Conservation (phyloP, 2,888 invertebrate species). For the Choristoneura rosaceana region DNA sequence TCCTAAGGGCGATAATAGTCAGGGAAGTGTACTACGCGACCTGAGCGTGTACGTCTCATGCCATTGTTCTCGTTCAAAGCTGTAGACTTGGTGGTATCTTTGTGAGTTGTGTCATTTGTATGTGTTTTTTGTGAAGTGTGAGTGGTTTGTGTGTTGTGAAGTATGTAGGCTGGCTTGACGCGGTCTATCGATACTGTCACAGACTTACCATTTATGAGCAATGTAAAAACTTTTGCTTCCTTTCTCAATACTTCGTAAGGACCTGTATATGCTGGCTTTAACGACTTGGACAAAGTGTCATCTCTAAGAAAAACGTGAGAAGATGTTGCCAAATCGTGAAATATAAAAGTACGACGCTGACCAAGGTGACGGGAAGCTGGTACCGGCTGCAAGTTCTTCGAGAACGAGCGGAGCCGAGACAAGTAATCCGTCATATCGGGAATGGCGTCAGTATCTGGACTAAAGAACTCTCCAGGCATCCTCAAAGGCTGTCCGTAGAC, state of each 20-base stretch:
- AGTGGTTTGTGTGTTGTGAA: slow-evolving; percentile 9
- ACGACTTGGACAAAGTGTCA: slow-evolving; percentile 10
- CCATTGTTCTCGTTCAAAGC: background rate
- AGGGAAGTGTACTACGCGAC: slow-evolving; percentile 11
- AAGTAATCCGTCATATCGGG: slow-evolving; percentile 24
- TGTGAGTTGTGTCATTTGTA: slow-evolving; percentile 1
- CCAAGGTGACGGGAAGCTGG: slow-evolving; percentile 17
- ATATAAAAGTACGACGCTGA: slow-evolving; percentile 8
- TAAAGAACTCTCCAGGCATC: slow-evolving; percentile 47
- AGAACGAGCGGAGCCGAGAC: background rate
- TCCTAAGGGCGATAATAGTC: slow-evolving; percentile 21
- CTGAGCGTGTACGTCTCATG: slow-evolving; percentile 13
- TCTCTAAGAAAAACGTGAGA: slow-evolving; percentile 25
- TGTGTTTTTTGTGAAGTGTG: background rate
- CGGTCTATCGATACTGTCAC: slow-evolving; percentile 4
- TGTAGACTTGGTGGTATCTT: background rate
- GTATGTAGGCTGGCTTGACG: slow-evolving; percentile 28
- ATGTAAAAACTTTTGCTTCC: slow-evolving; percentile 2
- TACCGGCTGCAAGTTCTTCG: slow-evolving; percentile 12
- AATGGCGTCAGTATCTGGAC: background rate
- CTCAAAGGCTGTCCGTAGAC: slow-evolving; percentile 46
- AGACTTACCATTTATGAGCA: slow-evolving; percentile 2
- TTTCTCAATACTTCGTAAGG: slow-evolving; percentile 7
- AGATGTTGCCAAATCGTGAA: slow-evolving; percentile 15
- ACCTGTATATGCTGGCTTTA: slow-evolving; percentile 21